Base-by-base conservation (phyloP, 2,888 invertebrate genomes). In the Xylocampa areola region DNA sequence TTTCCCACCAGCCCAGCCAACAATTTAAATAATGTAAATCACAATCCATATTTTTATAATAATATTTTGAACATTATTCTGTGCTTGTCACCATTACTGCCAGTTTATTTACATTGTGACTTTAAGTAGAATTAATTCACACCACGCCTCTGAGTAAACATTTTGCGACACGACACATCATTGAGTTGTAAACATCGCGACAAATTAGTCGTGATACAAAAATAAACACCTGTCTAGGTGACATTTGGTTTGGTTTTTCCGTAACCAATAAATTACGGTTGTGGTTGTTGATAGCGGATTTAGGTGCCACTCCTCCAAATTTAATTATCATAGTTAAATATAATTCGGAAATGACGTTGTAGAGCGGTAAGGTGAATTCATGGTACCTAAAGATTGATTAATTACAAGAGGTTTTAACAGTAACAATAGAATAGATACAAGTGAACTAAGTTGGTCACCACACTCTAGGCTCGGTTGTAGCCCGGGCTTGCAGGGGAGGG, bases 201-300 rank as follows among this genome's bases (percentile, higher is more conserved):
- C 87, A 86, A 72, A 77, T 84, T 71, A 51, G 72, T 89, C 92
- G 92, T 92, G 92, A 91, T 86, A 64, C 57, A 47, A 55, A 69
- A 87, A 92, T 92, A 82, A 92, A 68, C 88, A 86, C 84, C 73
- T 83, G 17, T 50, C 59, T 75, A 64, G 74, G 80, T 78, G 83
- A 82, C 76, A 77, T 72, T 68, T 66, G 37, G 41, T 65, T 52
- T n/a, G n/a, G 73, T 79, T 78, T 79, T 76, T 71, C 68, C 64
- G 58, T 50, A 59, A 40, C 39, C 32, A 27, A 29, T n/a, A n/a
- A n/a, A n/a, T n/a, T n/a, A n/a, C n/a, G 35, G 33, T 47, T 21
- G 11, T 45, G 21, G 17, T 37, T 23, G 49, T 43, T 60, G 32
- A 32, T 54, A 17, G 30, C 48, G 47, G 10, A 11, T 5, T 17